Base-by-base conservation (phyloP, 2,797 vertebrate species). In the Tadarida brasiliensis region DNA sequence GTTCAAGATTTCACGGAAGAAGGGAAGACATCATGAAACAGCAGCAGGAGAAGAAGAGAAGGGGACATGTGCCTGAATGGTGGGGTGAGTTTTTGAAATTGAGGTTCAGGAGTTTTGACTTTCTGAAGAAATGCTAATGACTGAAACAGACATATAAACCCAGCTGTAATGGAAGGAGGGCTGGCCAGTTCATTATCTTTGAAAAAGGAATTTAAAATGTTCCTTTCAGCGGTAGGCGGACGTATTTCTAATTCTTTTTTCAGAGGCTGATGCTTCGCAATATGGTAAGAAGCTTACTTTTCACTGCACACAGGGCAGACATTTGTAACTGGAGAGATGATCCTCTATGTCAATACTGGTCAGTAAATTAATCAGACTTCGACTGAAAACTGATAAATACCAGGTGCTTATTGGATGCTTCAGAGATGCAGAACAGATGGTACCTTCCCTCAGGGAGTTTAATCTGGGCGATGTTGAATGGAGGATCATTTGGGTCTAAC, bases 321-420 rank as follows among this genome's bases (percentile, higher is more conserved):
- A 57, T 89, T 84, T 92, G 81, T 92, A 92, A 83, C 94, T 19
- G 51, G 85, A 97, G 87, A 92, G 86, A 94, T 88, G 70, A 92
- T 89, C 88, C 74, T 94, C 94, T 89, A 39, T 86, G 95, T 96
- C 94, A 97, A 96, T 90, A 95, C 47, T 94, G 92, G 68, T 92
- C 92, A 68, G 92, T 94, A 94, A 95, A 97, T 97, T 94, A 97
- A 96, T 97, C 96, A 97, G 22, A 94, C 78, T 90, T 94, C 81
- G 90, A 65, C 84, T 78, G 94, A 94, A 92, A 54, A 83, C 90
- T 94, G 92, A 81, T 71, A 96, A 97, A 96, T 96, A 96, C 87
- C 90, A 92, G 93, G 87, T 96, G 90, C 87, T 92, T 87, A 73
- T 94, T 87, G 89, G 88, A 74, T 28, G 77, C 44, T 63, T 90